Evolutionary conservation across 2,888 invertebrate species (phyloP), one percentile per base, ranked within the genome.

Genomic region (Heliconius ismenius): DNA sequence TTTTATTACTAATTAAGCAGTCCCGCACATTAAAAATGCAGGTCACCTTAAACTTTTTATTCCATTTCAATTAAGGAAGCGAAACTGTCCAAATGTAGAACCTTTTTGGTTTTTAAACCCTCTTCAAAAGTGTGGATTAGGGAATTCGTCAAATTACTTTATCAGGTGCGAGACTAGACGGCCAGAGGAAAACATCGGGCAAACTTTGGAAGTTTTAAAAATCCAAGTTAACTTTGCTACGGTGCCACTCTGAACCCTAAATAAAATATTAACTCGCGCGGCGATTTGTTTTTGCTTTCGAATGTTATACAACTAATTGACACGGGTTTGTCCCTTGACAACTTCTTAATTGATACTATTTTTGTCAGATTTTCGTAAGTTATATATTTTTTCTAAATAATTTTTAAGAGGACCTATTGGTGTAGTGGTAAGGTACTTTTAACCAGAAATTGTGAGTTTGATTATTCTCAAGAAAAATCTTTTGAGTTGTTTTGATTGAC

Each of bases 161-260:
- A 92, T 91, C 90, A 89, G 91, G 90, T 91, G 89, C 89, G 88
- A 90, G 87, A 85, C 88, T 85, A 88, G 88, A 88, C 88, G 86
- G 88, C 87, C 88, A 86, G 86, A 85, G 87, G 87, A 86, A 85
- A 87, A 88, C 87, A 88, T 87, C 85, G 83, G 82, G 83, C 86
- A 86, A 92, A 92, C 90, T 91, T 92, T 86, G 81, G 80, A 84
- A 93, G 91, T 93, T 94, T 92, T 93, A 92, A 93, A 93, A 93
- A 93, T 90, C 91, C 85, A 92, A 92, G 93, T 92, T 90, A 90
- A 93, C 92, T 92, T 91, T 86, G 83, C 82, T 82, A 85, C 85
- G 87, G 83, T 84, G 84, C 83, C 85, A 84, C 82, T 82, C 83
- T 83, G 82, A 75, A 81, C 80, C 82, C 88, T 88, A 89, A 90